Conservation (phyloP, 2,888 invertebrate genomes). For the Drosophila paranaensis region DNA sequence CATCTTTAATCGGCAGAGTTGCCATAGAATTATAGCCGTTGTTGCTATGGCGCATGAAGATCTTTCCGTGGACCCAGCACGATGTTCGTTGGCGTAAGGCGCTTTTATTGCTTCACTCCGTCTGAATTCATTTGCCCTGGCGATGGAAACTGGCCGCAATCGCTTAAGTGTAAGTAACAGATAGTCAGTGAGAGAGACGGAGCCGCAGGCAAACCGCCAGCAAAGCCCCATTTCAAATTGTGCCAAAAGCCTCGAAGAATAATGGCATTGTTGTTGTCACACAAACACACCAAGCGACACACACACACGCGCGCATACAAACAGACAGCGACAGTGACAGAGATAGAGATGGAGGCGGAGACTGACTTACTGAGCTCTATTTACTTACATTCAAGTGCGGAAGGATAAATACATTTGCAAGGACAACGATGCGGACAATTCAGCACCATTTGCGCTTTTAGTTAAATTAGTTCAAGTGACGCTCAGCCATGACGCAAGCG, state of each 20-base stretch:
- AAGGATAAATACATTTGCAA: conserved; percentile 56
- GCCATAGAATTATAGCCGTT: background rate
- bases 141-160: conserved; percentile 51
- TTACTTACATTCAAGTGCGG: conserved; percentile 53
- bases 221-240: conserved; percentile 64
- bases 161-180: conserved; percentile 53
- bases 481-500: background rate
- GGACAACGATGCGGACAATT: conserved; percentile 56
- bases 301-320: conserved; percentile 13
- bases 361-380: conserved; percentile 33
- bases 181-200: conserved; percentile 13
- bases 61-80: background rate
- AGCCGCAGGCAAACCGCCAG: conserved; percentile 49
- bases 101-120: conserved; percentile 16
- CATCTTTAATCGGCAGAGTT: background rate
- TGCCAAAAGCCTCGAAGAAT: conserved; percentile 57
- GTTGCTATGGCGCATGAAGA: background rate
- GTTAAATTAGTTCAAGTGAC: conserved; percentile 45
- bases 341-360: background rate
- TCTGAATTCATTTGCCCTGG: conserved; percentile 28
- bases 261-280: conserved; percentile 64
- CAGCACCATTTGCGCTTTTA: conserved; percentile 50
- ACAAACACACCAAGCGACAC: conserved; percentile 23
- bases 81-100: conserved; percentile 2
- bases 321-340: conserved; percentile 3